Percentiles rank a stretch among this genome's conserved stretches.
Evolutionary conservation across 2,888 invertebrate genomes (phyloP).

Genomic region (Macaria liturata): DNA sequence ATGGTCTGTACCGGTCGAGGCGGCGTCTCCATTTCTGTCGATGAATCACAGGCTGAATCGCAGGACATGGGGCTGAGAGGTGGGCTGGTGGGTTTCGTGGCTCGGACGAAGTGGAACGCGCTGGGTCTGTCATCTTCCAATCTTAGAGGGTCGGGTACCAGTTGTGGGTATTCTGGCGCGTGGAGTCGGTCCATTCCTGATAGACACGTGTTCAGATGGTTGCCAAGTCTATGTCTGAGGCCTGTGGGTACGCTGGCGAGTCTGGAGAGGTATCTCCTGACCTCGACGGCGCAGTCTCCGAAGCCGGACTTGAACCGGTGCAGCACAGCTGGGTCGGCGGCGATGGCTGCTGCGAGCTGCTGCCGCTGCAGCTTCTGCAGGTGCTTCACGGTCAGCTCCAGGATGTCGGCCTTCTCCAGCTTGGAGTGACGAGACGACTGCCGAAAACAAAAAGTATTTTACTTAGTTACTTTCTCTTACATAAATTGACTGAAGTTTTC

Average conservation of each 20-base stretch:
- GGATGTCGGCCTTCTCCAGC: conserved; percentile 97
- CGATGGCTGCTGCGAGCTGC: conserved; percentile 91
- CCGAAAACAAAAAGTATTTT: not conserved
- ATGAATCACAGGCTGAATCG: conserved; percentile 86
- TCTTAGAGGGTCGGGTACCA: conserved; percentile 80
- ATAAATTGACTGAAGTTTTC: too few species aligned
- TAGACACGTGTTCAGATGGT: conserved; percentile 86
- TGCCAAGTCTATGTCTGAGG: conserved; percentile 85
- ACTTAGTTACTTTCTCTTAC: too few species aligned
- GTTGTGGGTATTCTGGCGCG: conserved; percentile 74
- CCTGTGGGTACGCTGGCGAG: conserved; percentile 85
- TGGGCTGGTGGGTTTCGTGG: conserved; percentile 83
- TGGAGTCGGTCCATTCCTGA: conserved; percentile 75
- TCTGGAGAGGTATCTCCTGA: conserved; percentile 87
- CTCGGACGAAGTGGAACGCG: conserved; percentile 71
- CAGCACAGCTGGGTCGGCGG: conserved; percentile 92
- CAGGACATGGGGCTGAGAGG: conserved; percentile 89
- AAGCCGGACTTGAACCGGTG: conserved; percentile 94
- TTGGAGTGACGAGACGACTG: conserved; percentile 97
- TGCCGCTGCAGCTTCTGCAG: conserved; percentile 94
- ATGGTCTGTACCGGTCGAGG: conserved; percentile 71
- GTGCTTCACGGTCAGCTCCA: conserved; percentile 97
- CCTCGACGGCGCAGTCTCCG: conserved; percentile 94
- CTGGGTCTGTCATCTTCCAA: conserved; percentile 73
- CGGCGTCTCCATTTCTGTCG: conserved; percentile 79